Evolutionary conservation across 1,140 invertebrate species (phyloP), one percentile per base, ranked within the genome.

Genomic region (Drosophila saltans): DNA sequence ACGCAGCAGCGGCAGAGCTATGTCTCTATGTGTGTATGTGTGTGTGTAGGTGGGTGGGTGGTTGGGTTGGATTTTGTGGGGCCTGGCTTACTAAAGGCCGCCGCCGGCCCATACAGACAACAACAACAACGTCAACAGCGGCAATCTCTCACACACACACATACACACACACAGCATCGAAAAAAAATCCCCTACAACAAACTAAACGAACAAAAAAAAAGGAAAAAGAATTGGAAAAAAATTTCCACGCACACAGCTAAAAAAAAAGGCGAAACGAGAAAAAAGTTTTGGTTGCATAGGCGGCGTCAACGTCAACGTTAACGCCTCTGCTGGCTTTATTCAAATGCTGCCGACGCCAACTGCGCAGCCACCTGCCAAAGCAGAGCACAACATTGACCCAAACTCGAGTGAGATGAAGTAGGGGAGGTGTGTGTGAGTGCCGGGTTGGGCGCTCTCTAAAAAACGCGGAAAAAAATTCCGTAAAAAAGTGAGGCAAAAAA

Each of bases 231-330:
- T 59, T 26, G 24, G 24, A 69, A 75, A 84, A 83, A 76, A 74
- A 60, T 62, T 68, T 21, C 64, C 66, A 75, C 73, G 72, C 73
- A 69, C 71, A 79, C 75, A 52, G 45, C 5, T 24, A 21, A 52
- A 60, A 39, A 52, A 64, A 64, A 75, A 16, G 16, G 65, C 45
- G 45, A 68, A 69, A 62, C 64, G 77, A 69, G 62, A 72, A 85
- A 84, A 81, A 79, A 69, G 72, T 78, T 89, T 81, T 69, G 81
- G 81, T 90, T 90, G 86, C 81, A 86, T 86, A 90, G 86, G 84
- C 84, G 77, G 84, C 79, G 72, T 70, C 76, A 72, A 30, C 77
- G 70, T 68, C 75, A 66, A 58, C 59, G 72, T 63, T 40, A 33
- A 36, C 79, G 60, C 36, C 69, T 56, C 83, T 80, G 83, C 55